Conservation (phyloP, 2,113 vertebrate species). For the Elephas maximus region DNA sequence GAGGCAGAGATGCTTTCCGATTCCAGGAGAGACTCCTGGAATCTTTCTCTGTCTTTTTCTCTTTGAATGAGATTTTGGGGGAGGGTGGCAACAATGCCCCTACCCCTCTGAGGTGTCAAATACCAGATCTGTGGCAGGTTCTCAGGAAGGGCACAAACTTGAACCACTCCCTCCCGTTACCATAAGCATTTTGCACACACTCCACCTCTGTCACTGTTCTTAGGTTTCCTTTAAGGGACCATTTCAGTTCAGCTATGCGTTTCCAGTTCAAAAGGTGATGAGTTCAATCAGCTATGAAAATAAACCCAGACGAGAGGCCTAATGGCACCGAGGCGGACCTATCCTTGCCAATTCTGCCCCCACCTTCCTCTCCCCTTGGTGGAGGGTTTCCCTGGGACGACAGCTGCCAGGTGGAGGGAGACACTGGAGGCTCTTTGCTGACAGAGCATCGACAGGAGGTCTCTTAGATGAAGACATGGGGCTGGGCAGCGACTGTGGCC, state of each 20-base stretch:
- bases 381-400: background rate
- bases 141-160: background rate
- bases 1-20: background rate
- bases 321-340: background rate
- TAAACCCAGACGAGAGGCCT: background rate
- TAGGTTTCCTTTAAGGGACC: background rate
- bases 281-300: background rate
- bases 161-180: background rate
- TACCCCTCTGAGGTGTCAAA: background rate
- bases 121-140: background rate
- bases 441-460: background rate
- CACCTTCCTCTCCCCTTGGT: too few relatives aligned
- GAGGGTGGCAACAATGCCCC: accelerated
- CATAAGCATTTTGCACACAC: background rate
- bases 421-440: background rate
- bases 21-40: background rate
- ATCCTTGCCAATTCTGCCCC: background rate
- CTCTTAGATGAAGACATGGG: background rate
- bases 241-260: background rate
- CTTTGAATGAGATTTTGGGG: background rate
- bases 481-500: background rate
- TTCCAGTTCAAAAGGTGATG: background rate
- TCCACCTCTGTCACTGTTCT: background rate
- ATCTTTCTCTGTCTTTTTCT: background rate
- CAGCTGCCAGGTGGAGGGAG: background rate